A percentile compares a stretch with the other conserved stretches of the same genome.
phyloP scores from a whole-genome alignment of 1,140 invertebrate species.

The Scaptomyza graminum region DNA sequence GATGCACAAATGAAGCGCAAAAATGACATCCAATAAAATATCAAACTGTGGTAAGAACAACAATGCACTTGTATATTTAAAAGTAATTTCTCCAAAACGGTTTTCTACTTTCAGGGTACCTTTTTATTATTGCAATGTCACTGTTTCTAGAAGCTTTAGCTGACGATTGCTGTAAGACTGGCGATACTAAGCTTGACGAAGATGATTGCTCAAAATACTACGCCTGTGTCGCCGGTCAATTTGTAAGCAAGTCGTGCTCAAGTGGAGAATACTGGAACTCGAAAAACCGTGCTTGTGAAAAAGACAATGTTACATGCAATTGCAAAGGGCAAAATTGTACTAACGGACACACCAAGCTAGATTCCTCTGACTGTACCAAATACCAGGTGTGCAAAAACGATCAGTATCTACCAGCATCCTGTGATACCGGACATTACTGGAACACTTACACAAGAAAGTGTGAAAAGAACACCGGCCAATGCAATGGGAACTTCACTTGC shows the following conservation, averaged over 20 bases:
- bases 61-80: background rate
- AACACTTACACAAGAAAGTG: slow-evolving; percentile 7
- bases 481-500: slow-evolving; percentile 36
- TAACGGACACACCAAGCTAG: slow-evolving; percentile 14
- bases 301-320: slow-evolving; percentile 29
- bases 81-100: background rate
- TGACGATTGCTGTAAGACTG: slow-evolving; percentile 52
- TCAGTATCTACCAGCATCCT: slow-evolving; percentile 18
- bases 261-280: slow-evolving; percentile 47
- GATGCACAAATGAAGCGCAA: slow-evolving; percentile 20
- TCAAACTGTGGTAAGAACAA: slow-evolving; percentile 46
- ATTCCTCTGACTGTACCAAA: slow-evolving; percentile 31
- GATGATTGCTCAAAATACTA: slow-evolving; percentile 56
- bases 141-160: slow-evolving; percentile 30
- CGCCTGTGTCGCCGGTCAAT: slow-evolving; percentile 51
- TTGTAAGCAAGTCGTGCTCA: slow-evolving; percentile 46
- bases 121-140: slow-evolving; percentile 32
- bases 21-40: slow-evolving; percentile 49
- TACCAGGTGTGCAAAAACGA: slow-evolving; percentile 33
- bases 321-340: background rate
- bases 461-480: slow-evolving; percentile 35
- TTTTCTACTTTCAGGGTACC: slow-evolving; percentile 16
- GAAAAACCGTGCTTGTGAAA: background rate
- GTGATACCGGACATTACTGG: slow-evolving; percentile 28
- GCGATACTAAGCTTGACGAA: slow-evolving; percentile 44